Conservation (phyloP, 2,797 vertebrate genomes). For the Betta splendens region DNA sequence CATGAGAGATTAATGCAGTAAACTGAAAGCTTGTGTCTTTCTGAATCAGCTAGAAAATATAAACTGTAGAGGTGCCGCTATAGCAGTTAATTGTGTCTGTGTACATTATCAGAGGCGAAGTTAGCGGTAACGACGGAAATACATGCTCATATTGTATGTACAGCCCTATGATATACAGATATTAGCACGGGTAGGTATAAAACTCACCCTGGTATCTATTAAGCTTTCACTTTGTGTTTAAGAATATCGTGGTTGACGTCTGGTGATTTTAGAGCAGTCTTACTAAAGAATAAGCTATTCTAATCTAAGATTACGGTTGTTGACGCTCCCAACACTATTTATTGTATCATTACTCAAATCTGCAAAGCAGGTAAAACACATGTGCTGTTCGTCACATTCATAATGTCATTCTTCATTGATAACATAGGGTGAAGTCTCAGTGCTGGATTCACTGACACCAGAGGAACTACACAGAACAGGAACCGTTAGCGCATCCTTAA, state of each 20-base stretch:
- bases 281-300: slow-evolving; percentile 36
- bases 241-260: slow-evolving; percentile 31
- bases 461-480: background rate
- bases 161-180: slow-evolving; percentile 50
- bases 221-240: slow-evolving; percentile 26
- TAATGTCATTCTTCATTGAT: slow-evolving; percentile 14
- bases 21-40: slow-evolving; percentile 39
- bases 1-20: slow-evolving; percentile 26
- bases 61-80: slow-evolving; percentile 30
- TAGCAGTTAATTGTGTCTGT: slow-evolving; percentile 35
- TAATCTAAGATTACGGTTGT: slow-evolving; percentile 18
- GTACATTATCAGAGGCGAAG: slow-evolving; percentile 42
- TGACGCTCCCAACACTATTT: slow-evolving; percentile 40
- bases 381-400: slow-evolving; percentile 9
- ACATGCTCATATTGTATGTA: slow-evolving; percentile 49
- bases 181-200: slow-evolving; percentile 48
- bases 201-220: slow-evolving; percentile 38
- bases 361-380: slow-evolving; percentile 12
- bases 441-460: slow-evolving; percentile 62
- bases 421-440: slow-evolving; percentile 24
- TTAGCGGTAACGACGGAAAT: slow-evolving; percentile 47
- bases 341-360: slow-evolving; percentile 48
- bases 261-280: slow-evolving; percentile 28
- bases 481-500: slow-evolving; percentile 5
- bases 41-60: slow-evolving; percentile 45